Evolutionary conservation across 2,113 vertebrate genomes (phyloP), one percentile per base, ranked within the genome.

Genomic region (Ceyx margarethae): DNA sequence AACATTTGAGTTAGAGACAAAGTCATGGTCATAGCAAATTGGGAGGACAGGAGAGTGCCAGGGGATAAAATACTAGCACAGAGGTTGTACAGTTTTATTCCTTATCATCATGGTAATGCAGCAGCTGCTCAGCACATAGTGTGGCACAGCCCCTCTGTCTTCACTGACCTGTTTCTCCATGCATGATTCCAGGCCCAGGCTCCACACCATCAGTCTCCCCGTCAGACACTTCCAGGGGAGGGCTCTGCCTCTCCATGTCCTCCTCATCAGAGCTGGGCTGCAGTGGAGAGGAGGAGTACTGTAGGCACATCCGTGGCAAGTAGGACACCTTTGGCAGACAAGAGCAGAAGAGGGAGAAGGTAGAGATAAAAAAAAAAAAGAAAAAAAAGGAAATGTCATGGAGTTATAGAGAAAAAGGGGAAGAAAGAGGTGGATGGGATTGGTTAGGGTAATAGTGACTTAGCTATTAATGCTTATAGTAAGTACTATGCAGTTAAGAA

Each of bases 241-340:
- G 98, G 65, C 99, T 99, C 76, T 98, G 98, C 83, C 97, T 98
- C 85, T 98, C 98, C 0, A 98, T 98, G 64, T 99, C 99, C 68
- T 99, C 99, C 46, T 99, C 99, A 14, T 99, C 99, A 4, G 99
- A 99, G 96, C 98, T 99, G 93, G 98, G 98, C 92, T 98, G 98
- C 2, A 93, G 96, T 17, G 98, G 98, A 94, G 99, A 97, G 7
- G 99, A 97, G 7, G 97, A 93, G 61, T 98, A 99, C 4, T 96
- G 96, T 78, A 97, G 89, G 79, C 98, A 99, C 97, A 98, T 95
- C 96, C 93, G 73, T 92, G 98, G 96, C 75, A 98, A 35, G 81
- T 98, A 98, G 43, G 98, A 42, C 79, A 98, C 95, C 98, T 98
- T 94, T 48, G 74, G 73, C 45, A 69, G 56, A 77, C 54, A 50